These are phyloP conservation scores for Crocallis elinguaria DNA, from an alignment of 2,888 invertebrate species.

Conservation along the genomic window DNA sequence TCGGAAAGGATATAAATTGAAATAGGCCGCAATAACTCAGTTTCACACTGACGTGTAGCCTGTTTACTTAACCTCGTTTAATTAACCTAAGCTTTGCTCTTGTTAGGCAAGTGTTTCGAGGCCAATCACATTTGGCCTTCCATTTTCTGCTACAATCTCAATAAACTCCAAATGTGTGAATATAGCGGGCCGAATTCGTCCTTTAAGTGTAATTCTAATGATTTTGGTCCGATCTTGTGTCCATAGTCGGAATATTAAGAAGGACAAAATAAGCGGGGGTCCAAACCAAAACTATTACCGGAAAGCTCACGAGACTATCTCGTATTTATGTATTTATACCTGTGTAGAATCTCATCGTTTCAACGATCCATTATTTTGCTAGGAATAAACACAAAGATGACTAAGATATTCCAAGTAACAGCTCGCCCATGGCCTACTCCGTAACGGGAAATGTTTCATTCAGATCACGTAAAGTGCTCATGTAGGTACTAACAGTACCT, in stretches of 20 bases:
- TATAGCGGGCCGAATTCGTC: not conserved
- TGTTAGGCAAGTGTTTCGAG: conserved; percentile 17
- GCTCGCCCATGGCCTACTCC: too few species aligned
- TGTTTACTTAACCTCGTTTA: conserved; percentile 36
- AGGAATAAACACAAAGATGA: too few species aligned
- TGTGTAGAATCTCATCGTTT: too few species aligned
- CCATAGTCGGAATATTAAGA: conserved; percentile 4
- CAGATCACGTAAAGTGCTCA: too few species aligned
- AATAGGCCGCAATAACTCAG: conserved; percentile 35
- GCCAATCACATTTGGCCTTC: conserved; percentile 30
- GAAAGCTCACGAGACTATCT: too few species aligned
- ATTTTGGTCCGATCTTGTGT: not conserved
- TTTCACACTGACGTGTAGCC: conserved; percentile 31
- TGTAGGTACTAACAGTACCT: too few species aligned
- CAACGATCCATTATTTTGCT: too few species aligned
- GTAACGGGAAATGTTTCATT: too few species aligned
- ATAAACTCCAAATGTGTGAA: conserved; percentile 17
- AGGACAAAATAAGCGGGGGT: not conserved
- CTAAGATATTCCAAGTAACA: too few species aligned
- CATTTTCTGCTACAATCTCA: conserved; percentile 21
- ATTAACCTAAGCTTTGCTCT: conserved; percentile 33
- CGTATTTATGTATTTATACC: too few species aligned
- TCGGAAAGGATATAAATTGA: too few species aligned
- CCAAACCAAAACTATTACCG: too few species aligned
- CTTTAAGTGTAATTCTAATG: conserved; percentile 5